Evolutionary conservation across 2,888 invertebrate genomes (phyloP).

Genomic region (Gibbula magus): DNA sequence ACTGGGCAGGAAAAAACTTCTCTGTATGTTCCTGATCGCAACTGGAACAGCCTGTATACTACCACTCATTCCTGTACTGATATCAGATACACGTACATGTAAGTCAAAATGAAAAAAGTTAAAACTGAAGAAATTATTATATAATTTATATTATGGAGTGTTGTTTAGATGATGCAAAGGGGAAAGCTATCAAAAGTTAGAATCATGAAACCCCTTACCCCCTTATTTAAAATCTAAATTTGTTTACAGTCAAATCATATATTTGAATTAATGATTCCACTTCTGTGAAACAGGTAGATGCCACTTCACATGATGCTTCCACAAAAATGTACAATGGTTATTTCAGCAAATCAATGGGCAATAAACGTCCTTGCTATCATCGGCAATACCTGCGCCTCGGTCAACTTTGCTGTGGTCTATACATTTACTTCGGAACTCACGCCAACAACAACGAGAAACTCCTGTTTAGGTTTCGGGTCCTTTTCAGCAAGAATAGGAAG

Average conservation of each 20-base stretch:
- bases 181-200: too few species aligned
- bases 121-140: too few species aligned
- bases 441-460: background rate
- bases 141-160: too few species aligned
- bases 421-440: background rate
- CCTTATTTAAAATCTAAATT: too few species aligned
- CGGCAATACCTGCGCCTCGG: background rate
- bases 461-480: background rate
- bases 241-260: too few species aligned
- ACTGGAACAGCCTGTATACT: constrained; percentile 47
- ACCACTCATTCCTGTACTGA: constrained; percentile 45
- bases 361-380: background rate
- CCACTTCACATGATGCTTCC: too few species aligned
- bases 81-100: background rate
- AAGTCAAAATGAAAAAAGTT: background rate
- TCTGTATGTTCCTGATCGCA: constrained; percentile 79
- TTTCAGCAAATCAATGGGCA: background rate
- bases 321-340: too few species aligned
- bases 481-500: background rate
- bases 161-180: too few species aligned
- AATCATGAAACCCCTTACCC: too few species aligned
- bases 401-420: background rate
- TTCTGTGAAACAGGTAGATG: too few species aligned
- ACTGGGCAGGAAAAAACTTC: constrained; percentile 83
- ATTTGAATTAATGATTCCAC: too few species aligned